Evolutionary conservation across 1,140 invertebrate species (phyloP), one percentile per base, ranked within the genome.

Genomic region (Orussus abietinus): DNA sequence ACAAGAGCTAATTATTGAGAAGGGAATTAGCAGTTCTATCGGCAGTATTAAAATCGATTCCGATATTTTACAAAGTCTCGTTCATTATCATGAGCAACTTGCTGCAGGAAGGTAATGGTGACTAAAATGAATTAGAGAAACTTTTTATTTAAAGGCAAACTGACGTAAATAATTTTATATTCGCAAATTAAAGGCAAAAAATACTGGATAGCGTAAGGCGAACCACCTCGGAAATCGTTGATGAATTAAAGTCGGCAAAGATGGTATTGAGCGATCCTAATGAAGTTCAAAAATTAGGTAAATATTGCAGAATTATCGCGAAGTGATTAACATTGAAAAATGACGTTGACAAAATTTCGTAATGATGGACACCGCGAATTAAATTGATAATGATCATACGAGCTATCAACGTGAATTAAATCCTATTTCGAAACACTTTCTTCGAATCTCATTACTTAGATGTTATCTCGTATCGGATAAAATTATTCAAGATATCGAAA

Each of bases 1-100:
- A 17, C 62, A 72, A 34, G 64, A 72, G 39, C 32, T 55, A 14
- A 45, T 62, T 34, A 58, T 71, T 11, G 62, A 66, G 25, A 72
- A 62, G 29, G 59, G 51, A 9, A 31, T 72, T 1, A 38, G 42
- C 3, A 30, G 45, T n/a, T 49, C 64, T 35, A 51, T 71, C 4
- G 45, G 47, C 1, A 65, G 45, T 20, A 57, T 65, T 45, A 71
- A 63, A 43, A 41, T 60, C 21, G 46, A 59, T n/a, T n/a, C 52
- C 9, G 55, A 62, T 40, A 25, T 64, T 18, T 26, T 57, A n/a
- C 34, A 53, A 31, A 49, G 48, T 25, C 38, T 71, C 28, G 47
- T 55, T 17, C 25, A 43, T 3, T 51, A 61, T 3, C 42, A 57
- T 17, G 47, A 31, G 4, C 49, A 54, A 30, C 43, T 48, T 15